Base-by-base conservation (phyloP, 2,888 invertebrate species). In the Melolontha melolontha region DNA sequence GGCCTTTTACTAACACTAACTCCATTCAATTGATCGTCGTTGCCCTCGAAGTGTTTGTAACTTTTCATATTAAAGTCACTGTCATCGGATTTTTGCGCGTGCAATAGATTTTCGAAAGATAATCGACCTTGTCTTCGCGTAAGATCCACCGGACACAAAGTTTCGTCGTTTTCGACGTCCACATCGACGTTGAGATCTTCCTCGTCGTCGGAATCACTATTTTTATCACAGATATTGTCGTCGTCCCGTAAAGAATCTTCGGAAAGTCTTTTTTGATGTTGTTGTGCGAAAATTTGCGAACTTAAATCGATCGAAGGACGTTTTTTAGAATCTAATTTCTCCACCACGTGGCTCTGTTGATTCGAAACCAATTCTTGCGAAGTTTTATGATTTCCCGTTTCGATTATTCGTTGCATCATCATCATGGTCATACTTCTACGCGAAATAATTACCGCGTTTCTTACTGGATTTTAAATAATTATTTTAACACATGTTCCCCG, bases 341-440 rank as follows among this genome's bases (percentile, higher is more conserved):
- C 73, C 51, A 42, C 47, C 10, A 59, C 62, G 42, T 68, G 71
- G 16, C 55, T 68, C 41, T 69, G 64, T 8, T 67, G 57, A 52
- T 63, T 70, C 50, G 69, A 66, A 8, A 68, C 34, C 1, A 68
- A 50, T 66, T 76, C 73, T 74, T 63, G 79, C 54, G 71, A 49
- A 74, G 67, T 75, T 76, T 76, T 75, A 67, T 72, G 72, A 44
- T 34, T 34, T 6, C 71, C 68, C 40, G 80, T 77, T 71, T 82
- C 79, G 63, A 81, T 79, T 52, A 83, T 77, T 75, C 84, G 78
- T 77, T 84, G 84, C 84, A 85, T 84, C 84, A 84, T 84, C 80
- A 85, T 79, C 84, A 85, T 85, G 81, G 85, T 85, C 85, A 85
- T 84, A 79, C 67, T 52, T 52, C 10, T 50, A 27, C 41, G 40